Evolutionary conservation across 2,113 vertebrate species (phyloP).

Genomic region (Heteronetta atricapilla): DNA sequence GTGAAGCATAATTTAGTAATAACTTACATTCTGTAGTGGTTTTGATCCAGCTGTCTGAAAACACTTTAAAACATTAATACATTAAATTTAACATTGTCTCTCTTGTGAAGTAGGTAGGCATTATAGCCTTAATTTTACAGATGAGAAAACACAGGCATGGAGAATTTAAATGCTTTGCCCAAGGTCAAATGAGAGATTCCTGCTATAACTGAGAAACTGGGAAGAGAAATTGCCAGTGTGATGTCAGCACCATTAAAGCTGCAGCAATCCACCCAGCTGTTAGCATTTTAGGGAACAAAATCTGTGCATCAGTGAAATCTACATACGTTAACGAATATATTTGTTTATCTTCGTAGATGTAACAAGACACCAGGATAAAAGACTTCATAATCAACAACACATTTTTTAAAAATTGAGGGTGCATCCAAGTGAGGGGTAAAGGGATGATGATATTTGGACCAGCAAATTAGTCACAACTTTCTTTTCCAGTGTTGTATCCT

Average conservation of each 20-base stretch:
- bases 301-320: not conserved
- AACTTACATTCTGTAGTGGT: constrained; percentile 33
- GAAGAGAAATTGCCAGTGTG: not conserved
- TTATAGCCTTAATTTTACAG: constrained; percentile 65
- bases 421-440: not conserved
- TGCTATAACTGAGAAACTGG: not conserved
- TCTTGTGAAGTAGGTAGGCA: constrained; percentile 47
- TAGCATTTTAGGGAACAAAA: not conserved
- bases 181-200: constrained; percentile 60
- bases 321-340: not conserved
- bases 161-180: constrained; percentile 52
- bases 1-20: constrained; percentile 52
- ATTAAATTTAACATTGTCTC: constrained; percentile 47
- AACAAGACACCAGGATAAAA: not conserved
- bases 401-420: not conserved
- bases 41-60: constrained; percentile 60
- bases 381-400: not conserved
- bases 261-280: not conserved
- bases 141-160: constrained; percentile 21
- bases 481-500: not conserved
- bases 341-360: not conserved
- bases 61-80: constrained; percentile 53
- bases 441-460: not conserved
- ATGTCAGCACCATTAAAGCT: not conserved
- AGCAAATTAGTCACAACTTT: not conserved